Evolutionary conservation across 1,140 invertebrate genomes (phyloP), one percentile per base, ranked within the genome.

Genomic region (Lasioglossum albipes): DNA sequence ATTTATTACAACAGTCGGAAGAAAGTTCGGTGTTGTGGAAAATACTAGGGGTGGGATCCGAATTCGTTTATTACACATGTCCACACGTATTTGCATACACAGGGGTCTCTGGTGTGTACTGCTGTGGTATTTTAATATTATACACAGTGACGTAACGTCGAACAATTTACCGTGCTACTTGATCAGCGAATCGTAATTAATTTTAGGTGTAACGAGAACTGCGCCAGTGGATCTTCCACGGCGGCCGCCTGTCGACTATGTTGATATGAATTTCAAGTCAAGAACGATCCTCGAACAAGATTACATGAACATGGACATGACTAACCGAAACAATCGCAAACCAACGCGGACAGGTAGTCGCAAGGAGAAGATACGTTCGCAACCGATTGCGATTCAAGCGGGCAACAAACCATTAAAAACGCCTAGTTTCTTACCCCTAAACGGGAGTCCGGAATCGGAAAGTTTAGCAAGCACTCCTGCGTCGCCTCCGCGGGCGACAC

Each of bases 351-450:
- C 82, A 18, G 79, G 81, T 22, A 93, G 81, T 71, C 88, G 93
- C 36, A 94, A 94, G 79, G 93, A 93, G 52, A 92, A 94, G 71
- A 91, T 87, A 54, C 90, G 93, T 73, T 95, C 95, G 0, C 93
- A 95, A 72, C 95, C 95, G 5, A 95, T 96, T 65, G 91, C 93
- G 0, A 95, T 96, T 36, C 93, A 94, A 81, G 89, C 91, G 7
- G 84, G 90, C n/a, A 93, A 88, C 66, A 93, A 92, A 54, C 90
- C 90, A 6, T 84, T 90, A 2, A 93, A 94, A 57, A 87, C 91
- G 12, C 93, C 94, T 13, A 91, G 81, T 82, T 93, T 92, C 76
- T 81, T 93, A 72, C 92, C 90, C 13, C 75, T 92, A n/a, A 92
- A 90, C 45, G 92, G 89, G 9, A 93, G 92, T 70, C 91, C 91